Evolutionary conservation across 2,888 invertebrate species (phyloP).

Genomic region (Horisme vitalbata): DNA sequence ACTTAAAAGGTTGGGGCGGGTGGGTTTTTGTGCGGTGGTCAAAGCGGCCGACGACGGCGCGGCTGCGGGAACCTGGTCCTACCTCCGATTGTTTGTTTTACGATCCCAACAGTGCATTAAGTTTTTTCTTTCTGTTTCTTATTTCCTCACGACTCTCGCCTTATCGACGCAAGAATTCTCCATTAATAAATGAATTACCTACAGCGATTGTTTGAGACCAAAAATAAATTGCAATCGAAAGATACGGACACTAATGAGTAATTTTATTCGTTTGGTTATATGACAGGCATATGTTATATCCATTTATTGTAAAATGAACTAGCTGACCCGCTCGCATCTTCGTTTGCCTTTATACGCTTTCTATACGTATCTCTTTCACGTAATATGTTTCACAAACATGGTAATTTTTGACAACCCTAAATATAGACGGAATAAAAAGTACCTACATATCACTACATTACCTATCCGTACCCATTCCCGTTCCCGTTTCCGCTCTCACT

Average conservation of each 20-base stretch:
- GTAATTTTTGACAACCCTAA: no score
- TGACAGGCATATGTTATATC: no score
- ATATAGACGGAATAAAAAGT: no score
- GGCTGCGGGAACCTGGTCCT: slow-evolving; percentile 63
- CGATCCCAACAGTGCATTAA: slow-evolving; percentile 78
- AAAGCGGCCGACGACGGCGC: slow-evolving; percentile 72
- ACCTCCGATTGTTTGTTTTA: slow-evolving; percentile 80
- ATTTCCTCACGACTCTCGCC: slow-evolving; percentile 70
- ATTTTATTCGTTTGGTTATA: no score
- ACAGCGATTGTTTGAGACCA: slow-evolving; percentile 16
- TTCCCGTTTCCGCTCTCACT: no score
- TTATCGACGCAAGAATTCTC: slow-evolving; percentile 65
- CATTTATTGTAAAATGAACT: no score
- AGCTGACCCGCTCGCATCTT: no score
- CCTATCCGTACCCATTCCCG: no score
- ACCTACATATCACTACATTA: no score
- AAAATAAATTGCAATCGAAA: slow-evolving; percentile 20
- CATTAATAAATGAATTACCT: slow-evolving; percentile 42
- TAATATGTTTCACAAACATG: no score
- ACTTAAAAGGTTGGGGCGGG: slow-evolving; percentile 79
- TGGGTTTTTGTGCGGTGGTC: slow-evolving; percentile 76
- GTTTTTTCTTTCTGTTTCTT: slow-evolving; percentile 70
- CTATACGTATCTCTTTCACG: no score
- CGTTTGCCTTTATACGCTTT: no score
- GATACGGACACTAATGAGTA: slow-evolving; percentile 14